phyloP scores from a whole-genome alignment of 1,140 invertebrate genomes.

The Pseudomyrmex concolor region DNA sequence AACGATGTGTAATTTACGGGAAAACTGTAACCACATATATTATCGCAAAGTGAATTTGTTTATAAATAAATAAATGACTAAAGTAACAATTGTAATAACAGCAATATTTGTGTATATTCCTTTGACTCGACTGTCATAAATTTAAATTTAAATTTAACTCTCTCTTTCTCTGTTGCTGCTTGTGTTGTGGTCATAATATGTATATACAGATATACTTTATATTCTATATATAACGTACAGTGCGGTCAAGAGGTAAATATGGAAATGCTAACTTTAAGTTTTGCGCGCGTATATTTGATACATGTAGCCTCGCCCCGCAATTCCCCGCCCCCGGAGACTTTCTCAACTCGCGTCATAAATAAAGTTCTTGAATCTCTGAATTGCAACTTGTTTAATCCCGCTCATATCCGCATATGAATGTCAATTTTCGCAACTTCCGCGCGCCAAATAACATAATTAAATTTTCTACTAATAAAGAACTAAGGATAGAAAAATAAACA shows the following conservation, averaged over 20 bases:
- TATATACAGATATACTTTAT: not conserved
- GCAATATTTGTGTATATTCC: constrained; percentile 3
- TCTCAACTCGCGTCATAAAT: constrained; percentile 23
- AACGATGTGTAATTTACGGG: no score
- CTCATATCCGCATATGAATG: not conserved
- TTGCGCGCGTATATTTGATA: constrained; percentile 16
- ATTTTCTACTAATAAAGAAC: not conserved
- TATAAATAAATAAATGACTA: not conserved
- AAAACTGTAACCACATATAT: not conserved
- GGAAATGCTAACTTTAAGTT: constrained; percentile 51
- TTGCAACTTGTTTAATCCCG: constrained; percentile 9
- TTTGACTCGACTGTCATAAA: constrained; percentile 1
- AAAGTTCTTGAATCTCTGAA: not conserved
- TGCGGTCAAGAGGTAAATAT: constrained; percentile 36
- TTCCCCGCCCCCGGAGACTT: not conserved
- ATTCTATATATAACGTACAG: not conserved
- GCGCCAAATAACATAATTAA: not conserved
- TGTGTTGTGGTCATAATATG: not conserved
- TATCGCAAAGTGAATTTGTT: not conserved
- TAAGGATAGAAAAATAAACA: not conserved
- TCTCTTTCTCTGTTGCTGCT: no score
- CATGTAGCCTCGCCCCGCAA: not conserved
- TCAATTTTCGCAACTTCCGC: not conserved
- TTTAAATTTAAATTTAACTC: not conserved
- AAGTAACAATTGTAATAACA: no score